Evolutionary conservation across 2,797 vertebrate genomes (phyloP), one percentile per base, ranked within the genome.

Genomic region (Myotis vivesi): DNA sequence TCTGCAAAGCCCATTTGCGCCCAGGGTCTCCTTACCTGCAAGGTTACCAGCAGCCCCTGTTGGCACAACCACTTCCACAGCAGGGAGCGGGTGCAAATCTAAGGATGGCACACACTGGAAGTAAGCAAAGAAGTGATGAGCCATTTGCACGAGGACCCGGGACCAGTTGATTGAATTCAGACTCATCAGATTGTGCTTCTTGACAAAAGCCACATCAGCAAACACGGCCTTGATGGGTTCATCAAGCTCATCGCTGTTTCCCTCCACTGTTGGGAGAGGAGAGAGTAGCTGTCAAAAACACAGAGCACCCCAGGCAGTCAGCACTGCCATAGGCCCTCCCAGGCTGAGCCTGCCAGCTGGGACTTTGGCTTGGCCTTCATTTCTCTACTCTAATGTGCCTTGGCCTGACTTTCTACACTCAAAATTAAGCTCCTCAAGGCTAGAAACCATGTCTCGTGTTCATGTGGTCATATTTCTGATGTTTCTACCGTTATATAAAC

Each of bases 131-230:
- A 99, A 98, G 97, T 99, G 98, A 97, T 99, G 99, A 28, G 98
- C 98, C 0, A 99, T 98, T 98, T 99, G 99, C 93, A 99, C 97
- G 96, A 99, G 98, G 96, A 99, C 96, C 91, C 99, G 98, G 2
- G 98, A 99, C 99, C 99, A 99, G 95, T 99, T 99, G 94, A 99
- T 96, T 0, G 99, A 99, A 97, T 99, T 99, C 79, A 99, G 97
- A 96, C 99, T 99, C 99, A 99, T 99, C 82, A 99, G 98, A 12
- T 98, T 92, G 28, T 99, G 97, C 73, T 97, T 97, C 94, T 90
- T 96, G 73, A 99, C 99, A 97, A 99, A 98, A 64, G 98, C 85
- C 0, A 95, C 96, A 41, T 99, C 99, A 0, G 98, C 97, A 36
- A 99, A 99, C 86, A 99, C 97, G 0, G 98, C 98, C 84, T 99